Evolutionary conservation across 2,797 vertebrate species (phyloP), one percentile per base, ranked within the genome.

Genomic region (Tenualosa ilisha): DNA sequence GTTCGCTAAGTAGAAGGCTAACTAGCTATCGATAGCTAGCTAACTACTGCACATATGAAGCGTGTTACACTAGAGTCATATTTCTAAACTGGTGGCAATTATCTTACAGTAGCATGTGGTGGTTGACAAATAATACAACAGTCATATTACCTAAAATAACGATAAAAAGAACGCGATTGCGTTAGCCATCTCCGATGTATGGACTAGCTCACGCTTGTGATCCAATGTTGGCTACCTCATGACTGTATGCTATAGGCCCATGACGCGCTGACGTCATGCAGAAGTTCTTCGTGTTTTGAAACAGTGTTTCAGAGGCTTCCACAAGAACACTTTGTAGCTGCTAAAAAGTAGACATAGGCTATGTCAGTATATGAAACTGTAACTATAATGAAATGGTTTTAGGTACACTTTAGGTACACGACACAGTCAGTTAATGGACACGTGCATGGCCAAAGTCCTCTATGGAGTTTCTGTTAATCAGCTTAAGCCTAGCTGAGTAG

Each of bases 371-470:
- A 31, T 26, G 46, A 49, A 49, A 4, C 7, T 5, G 4, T 49
- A 49, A 49, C 46, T 49, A 8, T 49, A 31, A 31, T 31, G 31
- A 31, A 31, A 31, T 3, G 46, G 46, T 49, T 5, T 49, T 49
- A 49, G 46, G 4, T 49, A 49, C 46, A 49, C 46, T 49, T 49
- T 7, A 13, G 8, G 8, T 13, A 15, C 12, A 13, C 9, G 13
- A 53, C 24, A 7, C 31, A 40, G 17, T 12, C 40, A 40, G 13
- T 43, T 40, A 11, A 37, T 13, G 40, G 17, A 75, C 68, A 75
- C 68, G 68, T 75, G 68, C 40, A 75, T 75, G 68, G 68, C 31
- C 68, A 75, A 75, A 75, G 68, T 75, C 68, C 68, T 59, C 56
- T 40, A 17, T 75, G 3, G 15, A 12, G 68, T 75, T 75, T 75